Conservation (phyloP, 2,797 vertebrate genomes). For the Anisognathus igniventris region DNA sequence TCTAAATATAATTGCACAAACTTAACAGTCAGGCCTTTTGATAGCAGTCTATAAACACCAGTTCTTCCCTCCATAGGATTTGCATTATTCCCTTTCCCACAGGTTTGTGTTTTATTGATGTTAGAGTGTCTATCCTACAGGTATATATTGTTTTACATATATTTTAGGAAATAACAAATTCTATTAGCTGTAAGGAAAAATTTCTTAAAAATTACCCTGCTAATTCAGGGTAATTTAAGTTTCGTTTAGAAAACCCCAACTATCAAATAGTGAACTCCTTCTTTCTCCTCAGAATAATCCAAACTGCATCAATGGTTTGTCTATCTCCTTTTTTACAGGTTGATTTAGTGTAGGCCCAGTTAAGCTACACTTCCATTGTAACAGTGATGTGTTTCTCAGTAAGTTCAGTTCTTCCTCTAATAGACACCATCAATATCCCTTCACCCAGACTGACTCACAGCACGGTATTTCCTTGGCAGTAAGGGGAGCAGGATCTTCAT, state of each 20-base stretch:
- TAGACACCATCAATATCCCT: neutral
- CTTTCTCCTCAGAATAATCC: neutral
- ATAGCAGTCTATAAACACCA: neutral
- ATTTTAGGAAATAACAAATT: neutral
- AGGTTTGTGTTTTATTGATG: neutral
- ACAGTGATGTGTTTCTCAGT: fast-evolving
- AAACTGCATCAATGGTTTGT: neutral
- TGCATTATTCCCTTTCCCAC: neutral
- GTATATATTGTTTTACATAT: neutral
- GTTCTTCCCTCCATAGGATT: neutral
- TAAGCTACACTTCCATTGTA: neutral
- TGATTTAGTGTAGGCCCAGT: neutral
- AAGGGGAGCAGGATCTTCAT: neutral
- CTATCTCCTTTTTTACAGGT: neutral
- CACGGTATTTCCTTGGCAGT: neutral
- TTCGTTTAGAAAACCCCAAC: neutral
- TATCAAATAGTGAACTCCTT: neutral
- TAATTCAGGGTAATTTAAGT: neutral
- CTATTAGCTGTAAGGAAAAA: neutral
- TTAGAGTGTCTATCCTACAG: fast-evolving
- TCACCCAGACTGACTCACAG: neutral
- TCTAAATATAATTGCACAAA: neutral
- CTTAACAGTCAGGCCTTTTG: neutral
- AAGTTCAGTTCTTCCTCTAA: neutral
- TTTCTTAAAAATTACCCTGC: neutral